Evolutionary conservation across 2,888 invertebrate genomes (phyloP).

Genomic region (Scaptomyza parva): DNA sequence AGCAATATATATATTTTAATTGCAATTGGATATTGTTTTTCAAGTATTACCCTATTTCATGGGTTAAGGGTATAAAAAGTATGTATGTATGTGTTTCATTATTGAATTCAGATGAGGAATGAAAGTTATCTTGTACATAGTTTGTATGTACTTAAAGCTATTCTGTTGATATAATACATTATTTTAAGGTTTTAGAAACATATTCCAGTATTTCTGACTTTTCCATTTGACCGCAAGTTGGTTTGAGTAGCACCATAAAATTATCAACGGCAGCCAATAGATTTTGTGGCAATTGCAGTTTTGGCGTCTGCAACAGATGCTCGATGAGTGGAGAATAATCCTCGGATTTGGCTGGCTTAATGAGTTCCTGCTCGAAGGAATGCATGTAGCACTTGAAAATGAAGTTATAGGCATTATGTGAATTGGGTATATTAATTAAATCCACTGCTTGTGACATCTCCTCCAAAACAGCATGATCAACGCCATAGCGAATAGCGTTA

Average conservation of each 20-base stretch:
- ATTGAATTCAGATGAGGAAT: neutral
- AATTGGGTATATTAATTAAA: rapidly evolving
- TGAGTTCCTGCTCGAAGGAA: conserved; percentile 12
- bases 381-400: conserved; percentile 39
- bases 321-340: conserved; percentile 27
- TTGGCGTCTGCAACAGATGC: conserved; percentile 28
- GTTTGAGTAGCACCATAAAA: conserved; percentile 11
- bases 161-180: neutral
- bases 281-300: conserved; percentile 2
- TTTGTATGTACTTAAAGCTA: conserved; percentile 10
- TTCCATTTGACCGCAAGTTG: conserved; percentile 2
- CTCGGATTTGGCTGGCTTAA: neutral
- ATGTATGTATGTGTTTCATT: neutral
- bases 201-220: neutral
- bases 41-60: too few species aligned
- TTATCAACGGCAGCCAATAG: conserved; percentile 5
- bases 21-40: too few species aligned
- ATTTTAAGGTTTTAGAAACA: conserved; percentile 14
- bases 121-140: neutral
- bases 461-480: conserved; percentile 21
- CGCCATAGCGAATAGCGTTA: neutral
- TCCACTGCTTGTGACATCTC: conserved; percentile 10
- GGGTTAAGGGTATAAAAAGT: too few species aligned
- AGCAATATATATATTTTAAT: too few species aligned
- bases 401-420: conserved; percentile 6